These are phyloP conservation scores for Saccopteryx bilineata DNA, from an alignment of 2,113 vertebrate genomes.

Conservation along the genomic window DNA sequence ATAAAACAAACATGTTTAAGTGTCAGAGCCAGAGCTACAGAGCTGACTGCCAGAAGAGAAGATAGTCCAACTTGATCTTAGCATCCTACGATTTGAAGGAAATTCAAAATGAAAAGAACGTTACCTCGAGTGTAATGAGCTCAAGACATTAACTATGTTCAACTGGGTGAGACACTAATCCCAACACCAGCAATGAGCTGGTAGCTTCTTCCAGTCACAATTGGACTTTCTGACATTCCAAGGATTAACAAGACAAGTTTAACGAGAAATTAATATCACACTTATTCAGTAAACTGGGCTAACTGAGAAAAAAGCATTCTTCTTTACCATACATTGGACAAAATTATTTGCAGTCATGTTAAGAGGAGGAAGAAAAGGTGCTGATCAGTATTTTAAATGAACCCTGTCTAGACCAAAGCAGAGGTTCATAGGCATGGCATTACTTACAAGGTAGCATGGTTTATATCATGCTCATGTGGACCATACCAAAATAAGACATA, in stretches of 20 bases:
- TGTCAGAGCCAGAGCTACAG: neutral
- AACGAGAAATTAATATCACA: conserved; percentile 44
- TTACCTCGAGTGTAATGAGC: neutral
- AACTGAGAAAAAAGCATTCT: conserved; percentile 1
- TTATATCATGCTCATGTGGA: neutral
- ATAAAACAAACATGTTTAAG: conserved; percentile 9
- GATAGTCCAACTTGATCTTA: neutral
- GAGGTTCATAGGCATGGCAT: neutral
- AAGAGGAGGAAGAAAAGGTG: conserved; percentile 18
- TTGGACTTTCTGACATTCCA: conserved; percentile 6
- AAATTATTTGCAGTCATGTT: conserved; percentile 55
- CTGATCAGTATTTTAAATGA: conserved; percentile 16
- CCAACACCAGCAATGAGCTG: neutral
- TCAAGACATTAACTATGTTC: conserved; percentile 12
- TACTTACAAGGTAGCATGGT: neutral
- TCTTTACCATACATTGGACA: neutral
- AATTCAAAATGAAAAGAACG: conserved; percentile 59
- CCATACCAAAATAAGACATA: conserved; percentile 3
- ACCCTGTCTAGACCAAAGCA: conserved; percentile 55
- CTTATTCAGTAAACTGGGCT: conserved; percentile 42
- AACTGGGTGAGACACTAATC: neutral
- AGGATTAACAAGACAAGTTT: conserved; percentile 1
- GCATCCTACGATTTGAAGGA: neutral
- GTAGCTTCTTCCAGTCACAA: conserved; percentile 1
- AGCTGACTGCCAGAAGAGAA: conserved; percentile 34